phyloP scores from a whole-genome alignment of 2,888 invertebrate species.

The Byasa hedistus region DNA sequence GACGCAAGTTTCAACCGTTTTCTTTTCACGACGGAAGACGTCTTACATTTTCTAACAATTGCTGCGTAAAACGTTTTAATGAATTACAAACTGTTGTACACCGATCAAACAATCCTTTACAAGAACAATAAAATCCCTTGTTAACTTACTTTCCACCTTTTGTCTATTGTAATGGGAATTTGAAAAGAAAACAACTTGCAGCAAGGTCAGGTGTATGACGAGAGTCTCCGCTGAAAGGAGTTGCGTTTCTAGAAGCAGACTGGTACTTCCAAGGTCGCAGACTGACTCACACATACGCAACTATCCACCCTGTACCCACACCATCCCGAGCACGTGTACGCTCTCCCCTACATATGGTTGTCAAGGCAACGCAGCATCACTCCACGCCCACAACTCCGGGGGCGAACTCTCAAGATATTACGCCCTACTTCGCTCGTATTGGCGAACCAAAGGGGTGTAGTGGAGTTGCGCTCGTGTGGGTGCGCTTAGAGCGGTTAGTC shows the following conservation, averaged over 20 bases:
- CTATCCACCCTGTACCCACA: slow-evolving; percentile 55
- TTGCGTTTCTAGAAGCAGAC: slow-evolving; percentile 57
- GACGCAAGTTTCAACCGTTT: slow-evolving; percentile 18
- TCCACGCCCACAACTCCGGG: slow-evolving; percentile 80
- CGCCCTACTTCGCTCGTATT: slow-evolving; percentile 77
- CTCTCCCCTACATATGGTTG: slow-evolving; percentile 76
- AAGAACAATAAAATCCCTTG: slow-evolving; percentile 27
- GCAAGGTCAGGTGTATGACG: slow-evolving; percentile 39
- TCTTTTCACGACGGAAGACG: slow-evolving; percentile 10
- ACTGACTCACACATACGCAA: slow-evolving; percentile 46
- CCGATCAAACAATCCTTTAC: slow-evolving; percentile 25
- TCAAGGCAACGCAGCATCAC: slow-evolving; percentile 82
- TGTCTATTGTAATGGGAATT: slow-evolving; percentile 14
- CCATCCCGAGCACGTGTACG: slow-evolving; percentile 55
- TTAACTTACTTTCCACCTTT: slow-evolving; percentile 18
- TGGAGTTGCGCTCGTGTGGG: slow-evolving; percentile 60
- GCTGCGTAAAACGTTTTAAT: slow-evolving; percentile 20
- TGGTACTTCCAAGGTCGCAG: slow-evolving; percentile 73
- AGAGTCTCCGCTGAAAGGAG: slow-evolving; percentile 37
- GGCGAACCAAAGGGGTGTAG: slow-evolving; percentile 77
- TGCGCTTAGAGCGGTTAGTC: slow-evolving; percentile 52
- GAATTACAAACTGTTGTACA: slow-evolving; percentile 29
- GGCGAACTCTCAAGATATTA: slow-evolving; percentile 78
- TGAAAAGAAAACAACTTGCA: slow-evolving; percentile 23
- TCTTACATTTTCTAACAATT: slow-evolving; percentile 28